Percentiles rank a stretch among this genome's conserved stretches.
Conservation (phyloP, 2,113 vertebrate species). For the Caretta caretta region DNA sequence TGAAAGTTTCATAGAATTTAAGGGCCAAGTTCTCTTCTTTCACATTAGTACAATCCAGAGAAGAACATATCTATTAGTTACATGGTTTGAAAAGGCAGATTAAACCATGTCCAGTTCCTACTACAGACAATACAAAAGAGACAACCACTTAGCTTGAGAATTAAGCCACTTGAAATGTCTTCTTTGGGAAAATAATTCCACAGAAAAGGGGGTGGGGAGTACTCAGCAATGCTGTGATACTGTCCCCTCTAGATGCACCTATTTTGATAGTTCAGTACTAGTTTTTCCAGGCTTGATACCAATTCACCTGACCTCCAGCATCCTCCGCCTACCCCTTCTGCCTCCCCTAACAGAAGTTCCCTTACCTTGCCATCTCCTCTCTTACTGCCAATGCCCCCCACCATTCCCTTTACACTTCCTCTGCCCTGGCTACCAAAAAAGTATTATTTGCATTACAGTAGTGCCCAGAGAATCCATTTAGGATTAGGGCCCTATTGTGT, state of each 20-base stretch:
- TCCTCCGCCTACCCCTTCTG: not conserved
- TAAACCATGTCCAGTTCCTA: not conserved
- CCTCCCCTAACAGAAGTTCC: not conserved
- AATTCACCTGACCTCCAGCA: not conserved
- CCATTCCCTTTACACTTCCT: not conserved
- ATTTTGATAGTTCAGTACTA: not conserved
- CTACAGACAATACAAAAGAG: not conserved
- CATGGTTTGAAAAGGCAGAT: not conserved
- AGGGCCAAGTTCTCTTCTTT: conserved; percentile 43
- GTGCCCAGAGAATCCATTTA: conserved; percentile 25
- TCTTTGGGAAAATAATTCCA: conserved; percentile 21
- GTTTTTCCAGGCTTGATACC: not conserved
- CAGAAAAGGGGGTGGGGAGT: not conserved
- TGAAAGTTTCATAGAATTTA: conserved; percentile 63
- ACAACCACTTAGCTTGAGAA: conserved; percentile 4
- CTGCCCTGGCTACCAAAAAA: not conserved
- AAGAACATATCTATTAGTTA: not conserved
- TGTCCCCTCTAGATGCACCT: not conserved
- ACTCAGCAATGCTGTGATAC: not conserved
- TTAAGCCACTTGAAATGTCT: conserved; percentile 36
- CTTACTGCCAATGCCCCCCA: not conserved
- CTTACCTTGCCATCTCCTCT: not conserved
- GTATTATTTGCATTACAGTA: conserved; percentile 1
- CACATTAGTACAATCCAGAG: not conserved
- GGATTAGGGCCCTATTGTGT: conserved; percentile 2